Base-by-base conservation (phyloP, 2,113 vertebrate genomes). In the Callospermophilus lateralis region DNA sequence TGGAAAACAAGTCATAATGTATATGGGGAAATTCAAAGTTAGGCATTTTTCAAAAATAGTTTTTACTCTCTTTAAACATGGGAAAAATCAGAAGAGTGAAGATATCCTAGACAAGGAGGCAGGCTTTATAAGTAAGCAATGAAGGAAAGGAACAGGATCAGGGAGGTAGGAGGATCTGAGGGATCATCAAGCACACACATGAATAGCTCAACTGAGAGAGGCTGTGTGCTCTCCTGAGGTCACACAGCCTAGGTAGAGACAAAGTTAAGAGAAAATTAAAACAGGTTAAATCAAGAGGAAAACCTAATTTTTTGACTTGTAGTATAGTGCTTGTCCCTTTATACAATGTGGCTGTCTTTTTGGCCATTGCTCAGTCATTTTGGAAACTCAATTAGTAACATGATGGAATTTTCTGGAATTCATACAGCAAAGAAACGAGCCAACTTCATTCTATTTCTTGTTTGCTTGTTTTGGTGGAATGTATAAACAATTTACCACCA, bases 351-450 rank as follows among this genome's bases (percentile, higher is more conserved):
- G 26, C 45, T 84, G 39, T 58, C 30, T 78, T 81, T 79, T 39
- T 87, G 63, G 58, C 4, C 39, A 73, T 85, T 84, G 61, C 32
- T 84, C 80, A 84, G 61, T 17, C 39, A 61, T 67, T 90, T 74
- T 89, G 34, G 72, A 95, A 83, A 45, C 32, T 63, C 88, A 84
- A 72, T 89, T 90, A 78, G 37, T 80, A 90, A 65, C 24, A 26
- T 79, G 26, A 78, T 79, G 63, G 87, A 84, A 90, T 81, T 79
- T 92, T 86, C 61, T 80, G 45, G 53, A 89, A 85, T 88, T n/a
- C 48, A 61, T 65, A 77, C 10, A 81, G 37, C n/a, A 63, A 85
- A 70, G 84, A 84, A 37, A 58, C 0, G 28, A 94, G 55, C 19
- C 63, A 74, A 79, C 70, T 86, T 85, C 13, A 51, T 90, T 93